These are phyloP conservation scores for Erythrolamprus reginae DNA, from an alignment of 2,113 vertebrate species.

Conservation along the genomic window DNA sequence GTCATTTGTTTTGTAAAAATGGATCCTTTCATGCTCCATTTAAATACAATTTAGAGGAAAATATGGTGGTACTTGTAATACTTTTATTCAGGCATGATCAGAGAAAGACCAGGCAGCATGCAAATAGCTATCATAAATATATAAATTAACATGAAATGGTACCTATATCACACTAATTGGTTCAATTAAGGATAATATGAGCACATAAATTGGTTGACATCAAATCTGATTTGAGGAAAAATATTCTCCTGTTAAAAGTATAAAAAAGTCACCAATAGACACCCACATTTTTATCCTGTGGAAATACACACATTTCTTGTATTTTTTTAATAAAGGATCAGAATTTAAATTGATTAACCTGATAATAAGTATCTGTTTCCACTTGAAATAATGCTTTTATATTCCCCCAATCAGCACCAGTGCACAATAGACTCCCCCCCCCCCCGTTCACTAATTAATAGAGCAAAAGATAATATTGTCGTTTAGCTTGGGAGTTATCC, in stretches of 20 bases:
- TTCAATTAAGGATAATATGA: background rate
- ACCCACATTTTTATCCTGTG: background rate
- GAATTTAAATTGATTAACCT: background rate
- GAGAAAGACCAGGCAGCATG: background rate
- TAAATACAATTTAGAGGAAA: background rate
- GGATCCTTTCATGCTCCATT: background rate
- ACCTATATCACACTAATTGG: background rate
- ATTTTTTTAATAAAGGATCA: background rate
- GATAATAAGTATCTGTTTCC: background rate
- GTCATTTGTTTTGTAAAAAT: background rate
- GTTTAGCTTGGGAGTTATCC: background rate
- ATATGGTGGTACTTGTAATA: background rate
- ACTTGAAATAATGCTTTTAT: background rate
- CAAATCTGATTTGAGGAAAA: background rate
- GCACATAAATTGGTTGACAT: background rate
- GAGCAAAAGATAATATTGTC: background rate
- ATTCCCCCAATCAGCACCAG: background rate
- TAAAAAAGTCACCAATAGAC: background rate
- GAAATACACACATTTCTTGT: background rate
- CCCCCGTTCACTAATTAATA: background rate
- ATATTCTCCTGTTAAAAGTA: too few species aligned
- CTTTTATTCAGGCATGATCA: background rate
- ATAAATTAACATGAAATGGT: background rate
- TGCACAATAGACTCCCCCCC: background rate
- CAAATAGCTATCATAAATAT: background rate